Evolutionary conservation across 2,888 invertebrate genomes (phyloP), one percentile per base, ranked within the genome.

Genomic region (Patella depressa): DNA sequence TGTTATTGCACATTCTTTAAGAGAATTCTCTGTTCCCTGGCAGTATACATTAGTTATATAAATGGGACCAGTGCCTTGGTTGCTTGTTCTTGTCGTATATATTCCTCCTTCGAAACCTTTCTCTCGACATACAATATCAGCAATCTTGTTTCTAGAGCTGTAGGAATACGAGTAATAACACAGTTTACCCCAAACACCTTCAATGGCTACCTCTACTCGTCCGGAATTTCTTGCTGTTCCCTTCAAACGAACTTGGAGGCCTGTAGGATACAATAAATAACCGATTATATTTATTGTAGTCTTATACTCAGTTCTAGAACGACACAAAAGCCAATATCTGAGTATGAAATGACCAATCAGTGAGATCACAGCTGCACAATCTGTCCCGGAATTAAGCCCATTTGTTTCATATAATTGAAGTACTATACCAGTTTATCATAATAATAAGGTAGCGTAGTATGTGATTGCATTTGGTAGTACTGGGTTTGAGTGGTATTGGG

Each of bases 91-190:
- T 14, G 70, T 54, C 2, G 55, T 34, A 15, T 14, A 59, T 24
- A 55, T 53, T 2, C 79, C 79, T n/a, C 72, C 94, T 92, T 5
- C 95, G 71, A 71, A 80, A 59, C 75, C 75, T 2, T 72, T n/a
- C n/a, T 78, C 54, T 55, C 59, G 70, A 72, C 78, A 78, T 2
- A 75, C 53, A 34, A 72, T 65, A 17, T 53, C 34, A 0, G 78
- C 78, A 45, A 45, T 45, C 45, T 9, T 45, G 45, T 45, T 9
- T 45, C 45, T 45, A 45, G 29, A 69, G 17, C 1, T 12, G 4
- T 2, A 65, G 65, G 59, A 59, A 17, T 24, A 24, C 14, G 24
- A 57, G 7, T 7, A 45, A 11, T 11, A n/a, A 71, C 72, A 71
- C 7, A 71, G n/a, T 53, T n/a, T 71, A 53, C 72, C 72, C 72